Evolutionary conservation across 92 coral and sea anemone species (phyloP), one percentile per base, ranked within the genome.

Genomic region (Bergia sp.): DNA sequence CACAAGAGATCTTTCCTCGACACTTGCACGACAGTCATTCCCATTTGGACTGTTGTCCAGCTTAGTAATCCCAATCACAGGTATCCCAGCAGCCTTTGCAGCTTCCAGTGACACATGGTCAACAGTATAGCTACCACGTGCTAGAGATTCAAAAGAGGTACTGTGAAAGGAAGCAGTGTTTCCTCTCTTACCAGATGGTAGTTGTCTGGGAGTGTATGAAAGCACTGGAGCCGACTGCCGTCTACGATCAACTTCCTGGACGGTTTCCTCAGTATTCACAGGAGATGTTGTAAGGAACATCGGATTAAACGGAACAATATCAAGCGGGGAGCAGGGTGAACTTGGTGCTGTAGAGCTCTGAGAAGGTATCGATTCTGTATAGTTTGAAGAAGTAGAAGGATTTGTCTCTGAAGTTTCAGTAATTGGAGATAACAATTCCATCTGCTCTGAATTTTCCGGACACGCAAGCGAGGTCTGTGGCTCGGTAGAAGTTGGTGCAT

Each of bases 31-130:
- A 13, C 50, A 86, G 12, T 76, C 81, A 41, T 49, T 40, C 83
- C 64, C 69, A 41, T 42, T 72, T 16, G 29, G 20, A 45, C 45
- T 29, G 58, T 38, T 65, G 12, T n/a, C 73, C 38, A 40, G 5
- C 9, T 85, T 72, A 73, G 45, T 66, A 3, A 80, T 73, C 23
- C 91, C 95, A 79, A 96, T 94, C n/a, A 96, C 96, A 20, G 99
- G 99, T 80, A 96, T 93, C 43, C 99, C 99, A 77, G 98, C 98
- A 61, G 99, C 99, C 80, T 91, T 89, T 44, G 99, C 99, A 16
- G 99, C 91, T 90, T 95, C 99, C 43, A 88, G 87, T 20, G 99
- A 91, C 84, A 94, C 93, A 8, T 93, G 93, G 74, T 88, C 93
- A 29, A 96, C 96, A 3, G 98, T 90, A 77, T 95, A 96, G 82